Percentiles rank a stretch among this genome's conserved stretches.
Evolutionary conservation across 1,140 invertebrate species (phyloP).

Genomic region (Tetragonula clypearis): DNA sequence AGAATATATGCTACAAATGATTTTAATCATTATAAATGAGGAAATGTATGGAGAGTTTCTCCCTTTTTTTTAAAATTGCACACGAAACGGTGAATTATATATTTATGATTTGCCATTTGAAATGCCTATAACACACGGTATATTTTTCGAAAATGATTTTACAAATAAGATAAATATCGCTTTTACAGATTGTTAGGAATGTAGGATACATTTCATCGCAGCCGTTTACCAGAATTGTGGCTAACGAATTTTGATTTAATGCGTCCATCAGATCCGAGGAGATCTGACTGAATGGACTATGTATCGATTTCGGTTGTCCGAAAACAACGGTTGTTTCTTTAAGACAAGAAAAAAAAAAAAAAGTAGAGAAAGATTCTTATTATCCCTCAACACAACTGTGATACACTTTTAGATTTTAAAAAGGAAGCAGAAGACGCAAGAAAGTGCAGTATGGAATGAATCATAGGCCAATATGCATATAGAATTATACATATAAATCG

Average conservation of each 20-base stretch:
- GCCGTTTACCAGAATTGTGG: slow-evolving; percentile 10
- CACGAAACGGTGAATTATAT: background rate
- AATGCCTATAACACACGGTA: background rate
- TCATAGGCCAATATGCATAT: slow-evolving; percentile 69
- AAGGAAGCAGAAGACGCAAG: slow-evolving; percentile 66
- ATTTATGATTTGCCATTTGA: slow-evolving; percentile 20
- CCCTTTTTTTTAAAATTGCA: background rate
- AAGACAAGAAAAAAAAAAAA: slow-evolving; percentile 6
- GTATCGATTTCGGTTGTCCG: slow-evolving; percentile 56
- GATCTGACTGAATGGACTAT: slow-evolving; percentile 65
- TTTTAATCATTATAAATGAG: background rate
- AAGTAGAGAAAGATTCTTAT: slow-evolving; percentile 45
- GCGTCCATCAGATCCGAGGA: slow-evolving; percentile 27
- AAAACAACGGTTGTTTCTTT: slow-evolving; percentile 49
- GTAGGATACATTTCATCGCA: slow-evolving; percentile 58
- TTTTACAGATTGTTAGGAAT: slow-evolving; percentile 23
- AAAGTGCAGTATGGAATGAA: slow-evolving; percentile 70
- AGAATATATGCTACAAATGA: background rate
- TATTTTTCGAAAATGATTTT: background rate
- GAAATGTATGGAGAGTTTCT: background rate
- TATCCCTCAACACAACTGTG: slow-evolving; percentile 80
- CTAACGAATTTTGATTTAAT: slow-evolving; percentile 2
- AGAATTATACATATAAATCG: slow-evolving; percentile 68
- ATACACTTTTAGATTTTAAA: slow-evolving; percentile 80
- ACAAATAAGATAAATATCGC: background rate